These are phyloP conservation scores for Cyanoramphus novaezelandiae DNA, from an alignment of 2,113 vertebrate species.

Conservation along the genomic window DNA sequence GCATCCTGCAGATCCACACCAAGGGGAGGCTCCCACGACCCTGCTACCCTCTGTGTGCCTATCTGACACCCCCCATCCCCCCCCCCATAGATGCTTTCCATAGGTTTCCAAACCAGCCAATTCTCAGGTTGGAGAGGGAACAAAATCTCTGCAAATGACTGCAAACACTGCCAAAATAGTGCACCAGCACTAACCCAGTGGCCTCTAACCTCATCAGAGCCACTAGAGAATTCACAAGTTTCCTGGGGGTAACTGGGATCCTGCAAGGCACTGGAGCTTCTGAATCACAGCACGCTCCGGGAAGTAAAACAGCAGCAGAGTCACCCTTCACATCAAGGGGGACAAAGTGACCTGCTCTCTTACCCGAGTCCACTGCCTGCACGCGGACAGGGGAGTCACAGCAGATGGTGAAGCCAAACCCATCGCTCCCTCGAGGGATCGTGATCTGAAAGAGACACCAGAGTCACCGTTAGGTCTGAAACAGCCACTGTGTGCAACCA, in stretches of 20 bases:
- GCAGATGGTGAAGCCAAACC: slow-evolving; percentile 97
- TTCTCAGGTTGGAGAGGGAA: neutral
- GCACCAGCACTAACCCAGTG: neutral
- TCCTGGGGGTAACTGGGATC: neutral
- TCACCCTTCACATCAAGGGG: neutral
- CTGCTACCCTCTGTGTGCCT: neutral
- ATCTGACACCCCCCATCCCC: neutral
- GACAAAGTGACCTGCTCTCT: neutral
- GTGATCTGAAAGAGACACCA: slow-evolving; percentile 80
- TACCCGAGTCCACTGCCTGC: slow-evolving; percentile 93
- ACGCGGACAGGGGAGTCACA: slow-evolving; percentile 93
- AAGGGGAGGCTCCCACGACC: neutral
- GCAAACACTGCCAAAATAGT: neutral
- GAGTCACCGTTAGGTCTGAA: neutral
- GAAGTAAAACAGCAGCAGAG: neutral
- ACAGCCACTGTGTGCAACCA: neutral
- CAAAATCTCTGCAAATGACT: neutral
- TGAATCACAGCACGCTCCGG: neutral
- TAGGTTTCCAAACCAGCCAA: neutral
- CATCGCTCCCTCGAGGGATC: slow-evolving; percentile 89
- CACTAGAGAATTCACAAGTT: neutral
- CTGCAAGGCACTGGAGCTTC: neutral
- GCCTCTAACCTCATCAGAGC: neutral
- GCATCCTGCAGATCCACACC: neutral
- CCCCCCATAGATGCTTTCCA: fast-evolving